Percentiles rank a stretch among this genome's conserved stretches.
Evolutionary conservation across 2,797 vertebrate genomes (phyloP).

Genomic region (Geotrypetes seraphini): DNA sequence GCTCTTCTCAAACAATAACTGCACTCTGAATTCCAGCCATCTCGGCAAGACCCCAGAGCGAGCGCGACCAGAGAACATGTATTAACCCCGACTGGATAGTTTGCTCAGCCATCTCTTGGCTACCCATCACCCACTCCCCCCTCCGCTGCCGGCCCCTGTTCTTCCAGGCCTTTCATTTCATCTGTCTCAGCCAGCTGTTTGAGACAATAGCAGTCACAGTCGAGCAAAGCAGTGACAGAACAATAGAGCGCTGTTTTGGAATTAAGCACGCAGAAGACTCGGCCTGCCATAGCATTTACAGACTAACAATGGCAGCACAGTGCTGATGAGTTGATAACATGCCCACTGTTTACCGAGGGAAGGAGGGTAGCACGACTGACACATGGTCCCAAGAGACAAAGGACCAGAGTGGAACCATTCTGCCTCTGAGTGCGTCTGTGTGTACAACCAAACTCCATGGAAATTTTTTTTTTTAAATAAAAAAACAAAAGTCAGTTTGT

Average conservation of each 20-base stretch:
- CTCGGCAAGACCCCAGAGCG: no score
- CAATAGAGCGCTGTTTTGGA: background rate
- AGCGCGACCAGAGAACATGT: no score
- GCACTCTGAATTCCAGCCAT: no score
- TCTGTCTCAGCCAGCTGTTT: background rate
- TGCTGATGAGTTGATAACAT: no score
- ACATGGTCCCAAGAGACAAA: background rate
- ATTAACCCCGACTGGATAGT: no score
- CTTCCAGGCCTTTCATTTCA: background rate
- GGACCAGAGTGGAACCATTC: background rate
- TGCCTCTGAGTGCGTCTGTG: rapidly evolving
- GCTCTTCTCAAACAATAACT: no score
- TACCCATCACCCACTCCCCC: no score
- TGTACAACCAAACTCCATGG: background rate
- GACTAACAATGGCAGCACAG: background rate
- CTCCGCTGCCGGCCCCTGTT: no score
- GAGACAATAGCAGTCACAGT: background rate
- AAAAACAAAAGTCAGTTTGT: background rate
- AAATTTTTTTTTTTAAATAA: no score
- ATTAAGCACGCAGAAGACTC: no score
- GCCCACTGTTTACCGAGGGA: background rate
- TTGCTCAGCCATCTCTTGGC: no score
- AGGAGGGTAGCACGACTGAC: background rate
- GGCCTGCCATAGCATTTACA: background rate
- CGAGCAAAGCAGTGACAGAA: no score